Conservation (phyloP, 2,797 vertebrate genomes). For the Pelobates cultripes region DNA sequence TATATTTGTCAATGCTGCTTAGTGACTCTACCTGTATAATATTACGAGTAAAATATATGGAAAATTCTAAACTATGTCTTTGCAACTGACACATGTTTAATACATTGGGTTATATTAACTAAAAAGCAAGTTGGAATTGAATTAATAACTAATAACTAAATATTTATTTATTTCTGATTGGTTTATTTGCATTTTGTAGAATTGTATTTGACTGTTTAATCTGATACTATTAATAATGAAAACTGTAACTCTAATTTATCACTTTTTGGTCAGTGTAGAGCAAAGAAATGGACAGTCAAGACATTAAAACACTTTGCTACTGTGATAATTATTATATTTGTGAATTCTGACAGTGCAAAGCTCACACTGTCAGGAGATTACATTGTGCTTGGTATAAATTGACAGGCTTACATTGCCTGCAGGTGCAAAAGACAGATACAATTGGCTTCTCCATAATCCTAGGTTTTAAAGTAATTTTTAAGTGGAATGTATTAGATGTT, state of each 20-base stretch:
- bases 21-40: too few species aligned
- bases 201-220: too few species aligned
- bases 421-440: slow-evolving; percentile 12
- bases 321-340: slow-evolving; percentile 4
- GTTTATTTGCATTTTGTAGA: too few species aligned
- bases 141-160: too few species aligned
- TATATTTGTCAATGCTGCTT: too few species aligned
- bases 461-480: slow-evolving; percentile 8
- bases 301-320: background rate
- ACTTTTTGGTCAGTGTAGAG: background rate
- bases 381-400: slow-evolving; percentile 16
- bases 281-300: background rate
- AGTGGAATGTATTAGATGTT: background rate
- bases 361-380: slow-evolving; percentile 4
- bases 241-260: background rate
- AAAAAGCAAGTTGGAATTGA: too few species aligned
- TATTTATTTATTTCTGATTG: too few species aligned
- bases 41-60: too few species aligned
- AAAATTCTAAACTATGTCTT: too few species aligned
- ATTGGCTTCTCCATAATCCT: slow-evolving; percentile 5
- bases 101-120: too few species aligned
- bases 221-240: background rate
- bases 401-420: slow-evolving; percentile 21
- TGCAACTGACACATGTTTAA: too few species aligned
- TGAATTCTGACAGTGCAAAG: background rate